phyloP scores from a whole-genome alignment of 1,140 invertebrate genomes.

The Drosophila orena region DNA sequence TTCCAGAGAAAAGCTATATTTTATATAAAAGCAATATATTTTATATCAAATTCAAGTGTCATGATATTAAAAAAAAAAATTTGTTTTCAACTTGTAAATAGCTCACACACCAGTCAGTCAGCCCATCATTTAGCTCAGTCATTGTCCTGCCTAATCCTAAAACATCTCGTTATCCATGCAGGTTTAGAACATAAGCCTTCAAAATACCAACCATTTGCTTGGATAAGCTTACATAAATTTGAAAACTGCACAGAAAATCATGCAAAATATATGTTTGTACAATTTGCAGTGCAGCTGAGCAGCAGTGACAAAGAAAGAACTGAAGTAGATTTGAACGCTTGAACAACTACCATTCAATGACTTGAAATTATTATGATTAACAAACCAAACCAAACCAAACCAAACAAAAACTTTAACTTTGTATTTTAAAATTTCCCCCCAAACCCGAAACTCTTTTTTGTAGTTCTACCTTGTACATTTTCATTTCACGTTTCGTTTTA shows the following conservation, averaged over 20 bases:
- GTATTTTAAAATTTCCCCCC: constrained; percentile 23
- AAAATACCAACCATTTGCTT: constrained; percentile 8
- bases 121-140: constrained; percentile 36
- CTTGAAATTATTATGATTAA: constrained; percentile 40
- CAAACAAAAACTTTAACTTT: constrained; percentile 31
- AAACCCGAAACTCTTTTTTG: constrained; percentile 19
- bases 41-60: background rate
- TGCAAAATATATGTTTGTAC: constrained; percentile 19
- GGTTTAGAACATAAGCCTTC: background rate
- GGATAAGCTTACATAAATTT: constrained; percentile 18
- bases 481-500: constrained; percentile 48
- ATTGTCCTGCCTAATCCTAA: constrained; percentile 26
- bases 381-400: background rate
- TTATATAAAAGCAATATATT: background rate
- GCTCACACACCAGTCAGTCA: constrained; percentile 2
- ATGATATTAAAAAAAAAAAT: background rate
- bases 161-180: constrained; percentile 8
- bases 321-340: constrained; percentile 37
- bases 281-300: constrained; percentile 67
- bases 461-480: constrained; percentile 43
- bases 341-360: constrained; percentile 56
- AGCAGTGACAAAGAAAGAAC: constrained; percentile 65
- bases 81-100: constrained; percentile 3
- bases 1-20: background rate
- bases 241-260: constrained; percentile 28